Percentiles rank a stretch among this genome's conserved stretches.
phyloP scores from a whole-genome alignment of 23 tunicate genomes.

The Trididemnum miniatum region DNA sequence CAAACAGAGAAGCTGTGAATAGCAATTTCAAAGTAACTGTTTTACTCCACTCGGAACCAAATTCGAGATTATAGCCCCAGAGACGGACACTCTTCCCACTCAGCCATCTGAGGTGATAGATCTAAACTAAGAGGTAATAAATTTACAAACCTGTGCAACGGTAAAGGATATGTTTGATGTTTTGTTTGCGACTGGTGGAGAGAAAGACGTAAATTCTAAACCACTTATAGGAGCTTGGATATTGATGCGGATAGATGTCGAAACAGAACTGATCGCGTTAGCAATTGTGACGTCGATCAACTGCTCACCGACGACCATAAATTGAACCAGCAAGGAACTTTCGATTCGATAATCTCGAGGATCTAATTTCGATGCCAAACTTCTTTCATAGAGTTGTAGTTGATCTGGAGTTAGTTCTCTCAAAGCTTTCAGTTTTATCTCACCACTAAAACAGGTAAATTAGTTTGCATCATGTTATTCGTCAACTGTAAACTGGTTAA shows the following conservation, averaged over 20 bases:
- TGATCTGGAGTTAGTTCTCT: slow-evolving; percentile 13
- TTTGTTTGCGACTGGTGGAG: slow-evolving; percentile 64
- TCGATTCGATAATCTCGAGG: slow-evolving; percentile 1
- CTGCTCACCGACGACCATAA: slow-evolving; percentile 20
- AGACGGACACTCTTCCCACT: too few relatives aligned
- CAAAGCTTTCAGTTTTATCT: slow-evolving; percentile 24
- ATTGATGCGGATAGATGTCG: background rate
- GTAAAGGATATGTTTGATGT: slow-evolving; percentile 54
- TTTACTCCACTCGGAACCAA: too few relatives aligned
- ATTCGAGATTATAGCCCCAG: too few relatives aligned
- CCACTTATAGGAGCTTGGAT: slow-evolving; percentile 25
- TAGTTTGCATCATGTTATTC: too few relatives aligned
- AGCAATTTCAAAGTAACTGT: too few relatives aligned
- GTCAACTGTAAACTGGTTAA: too few relatives aligned
- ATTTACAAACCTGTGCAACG: slow-evolving; percentile 54
- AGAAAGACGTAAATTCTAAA: slow-evolving; percentile 19
- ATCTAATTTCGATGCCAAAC: background rate
- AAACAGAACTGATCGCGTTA: slow-evolving; percentile 31
- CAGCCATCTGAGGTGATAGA: too few relatives aligned
- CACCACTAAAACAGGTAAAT: too few relatives aligned
- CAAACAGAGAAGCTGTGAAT: too few relatives aligned
- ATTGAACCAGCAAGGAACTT: slow-evolving; percentile 30
- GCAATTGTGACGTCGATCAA: background rate
- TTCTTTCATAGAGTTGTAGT: background rate
- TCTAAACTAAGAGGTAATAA: too few relatives aligned